Percentiles rank a stretch among this genome's conserved stretches.
Evolutionary conservation across 2,113 vertebrate species (phyloP).

Genomic region (Anhinga rufa): DNA sequence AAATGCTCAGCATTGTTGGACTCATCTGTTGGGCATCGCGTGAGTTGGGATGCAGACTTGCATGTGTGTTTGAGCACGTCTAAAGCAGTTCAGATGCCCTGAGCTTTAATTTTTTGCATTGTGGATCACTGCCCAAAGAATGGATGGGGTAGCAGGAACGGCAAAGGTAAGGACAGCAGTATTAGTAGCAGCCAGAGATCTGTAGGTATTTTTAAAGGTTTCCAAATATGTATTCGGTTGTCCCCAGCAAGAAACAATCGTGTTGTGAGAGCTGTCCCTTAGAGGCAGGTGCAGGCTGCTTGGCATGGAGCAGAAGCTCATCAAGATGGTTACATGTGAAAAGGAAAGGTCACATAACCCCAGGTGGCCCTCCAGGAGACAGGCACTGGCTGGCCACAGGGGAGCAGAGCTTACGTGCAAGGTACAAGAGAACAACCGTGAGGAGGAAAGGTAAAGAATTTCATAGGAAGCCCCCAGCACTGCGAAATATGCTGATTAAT

Average conservation of each 20-base stretch:
- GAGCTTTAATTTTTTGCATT: not conserved
- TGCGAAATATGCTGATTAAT: slow-evolving; percentile 4
- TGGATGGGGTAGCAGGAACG: not conserved
- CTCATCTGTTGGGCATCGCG: not conserved
- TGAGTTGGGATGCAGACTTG: not conserved
- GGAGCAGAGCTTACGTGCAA: not conserved
- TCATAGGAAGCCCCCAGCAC: not conserved
- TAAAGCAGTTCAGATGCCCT: not conserved
- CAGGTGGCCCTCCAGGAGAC: not conserved
- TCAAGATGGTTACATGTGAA: not conserved
- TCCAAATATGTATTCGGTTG: not conserved
- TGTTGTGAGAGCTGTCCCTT: not conserved
- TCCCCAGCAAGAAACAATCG: not conserved
- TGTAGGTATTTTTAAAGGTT: not conserved
- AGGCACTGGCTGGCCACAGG: not conserved
- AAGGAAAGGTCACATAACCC: not conserved
- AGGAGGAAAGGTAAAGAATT: not conserved
- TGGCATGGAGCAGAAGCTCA: not conserved
- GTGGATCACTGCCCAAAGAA: not conserved
- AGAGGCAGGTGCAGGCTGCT: not conserved
- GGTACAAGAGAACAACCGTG: not conserved
- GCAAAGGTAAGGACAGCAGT: not conserved
- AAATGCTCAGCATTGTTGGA: not conserved
- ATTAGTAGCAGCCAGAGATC: not conserved
- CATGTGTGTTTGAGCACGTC: not conserved